These are phyloP conservation scores for Muraenolepis orangiensis DNA, from an alignment of 2,797 vertebrate species.

Conservation along the genomic window DNA sequence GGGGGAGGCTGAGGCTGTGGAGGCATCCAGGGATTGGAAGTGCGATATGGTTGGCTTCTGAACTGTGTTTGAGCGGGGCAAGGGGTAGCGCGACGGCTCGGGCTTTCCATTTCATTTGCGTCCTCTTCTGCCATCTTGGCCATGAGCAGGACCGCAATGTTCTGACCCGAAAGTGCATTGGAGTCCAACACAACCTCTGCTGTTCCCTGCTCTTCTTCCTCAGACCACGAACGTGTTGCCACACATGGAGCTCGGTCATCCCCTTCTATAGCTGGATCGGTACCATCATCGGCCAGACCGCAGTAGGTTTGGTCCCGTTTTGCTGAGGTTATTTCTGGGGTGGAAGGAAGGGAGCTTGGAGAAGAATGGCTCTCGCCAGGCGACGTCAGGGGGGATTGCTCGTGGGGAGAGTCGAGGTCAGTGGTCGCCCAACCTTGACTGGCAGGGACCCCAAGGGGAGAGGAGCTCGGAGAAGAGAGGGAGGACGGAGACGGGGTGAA, in stretches of 20 bases:
- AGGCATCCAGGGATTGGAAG: conserved; percentile 51
- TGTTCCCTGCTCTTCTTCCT: neutral
- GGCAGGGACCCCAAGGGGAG: conserved; percentile 16
- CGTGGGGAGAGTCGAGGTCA: conserved; percentile 43
- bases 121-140: conserved; percentile 56
- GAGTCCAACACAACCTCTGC: neutral
- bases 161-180: conserved; percentile 40
- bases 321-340: neutral
- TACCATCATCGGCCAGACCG: neutral
- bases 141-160: conserved; percentile 56
- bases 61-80: conserved; percentile 43
- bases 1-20: conserved; percentile 34
- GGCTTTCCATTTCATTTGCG: conserved; percentile 24
- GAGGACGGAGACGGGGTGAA: conserved; percentile 28
- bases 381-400: conserved; percentile 6
- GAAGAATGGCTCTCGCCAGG: conserved; percentile 18
- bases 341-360: conserved; percentile 16
- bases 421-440: conserved; percentile 51
- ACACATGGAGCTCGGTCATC: neutral
- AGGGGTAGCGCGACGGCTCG: conserved; percentile 29
- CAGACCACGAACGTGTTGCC: neutral
- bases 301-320: conserved; percentile 6
- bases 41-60: conserved; percentile 8
- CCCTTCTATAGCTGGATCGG: neutral
- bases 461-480: conserved; percentile 23